A percentile compares a stretch with the other conserved stretches of the same genome.
Conservation (phyloP, 2,113 vertebrate genomes). For the Rhombomys opimus region DNA sequence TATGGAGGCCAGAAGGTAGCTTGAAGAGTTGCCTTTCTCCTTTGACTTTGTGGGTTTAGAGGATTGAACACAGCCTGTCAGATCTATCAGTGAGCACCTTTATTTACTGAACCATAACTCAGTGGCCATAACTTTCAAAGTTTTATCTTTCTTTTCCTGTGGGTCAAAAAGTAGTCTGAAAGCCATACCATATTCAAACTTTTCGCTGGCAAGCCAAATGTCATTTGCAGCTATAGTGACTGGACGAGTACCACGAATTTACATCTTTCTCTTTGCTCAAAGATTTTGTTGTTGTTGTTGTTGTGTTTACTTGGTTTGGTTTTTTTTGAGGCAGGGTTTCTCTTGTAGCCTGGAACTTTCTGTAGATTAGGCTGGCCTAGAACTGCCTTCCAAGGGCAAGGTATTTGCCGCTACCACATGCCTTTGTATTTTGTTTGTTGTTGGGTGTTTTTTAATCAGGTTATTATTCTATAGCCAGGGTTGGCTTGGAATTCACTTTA, state of each 20-base stretch:
- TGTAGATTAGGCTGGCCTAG: background rate
- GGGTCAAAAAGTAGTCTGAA: background rate
- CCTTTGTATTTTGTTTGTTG: background rate
- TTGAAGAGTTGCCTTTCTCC: background rate
- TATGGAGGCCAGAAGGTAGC: background rate
- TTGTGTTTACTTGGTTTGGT: background rate
- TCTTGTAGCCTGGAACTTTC: background rate
- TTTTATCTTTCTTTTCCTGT: background rate
- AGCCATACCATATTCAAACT: background rate
- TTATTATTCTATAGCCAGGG: background rate
- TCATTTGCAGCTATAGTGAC: background rate
- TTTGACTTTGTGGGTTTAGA: background rate
- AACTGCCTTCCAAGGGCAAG: background rate
- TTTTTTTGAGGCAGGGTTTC: background rate
- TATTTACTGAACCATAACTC: background rate
- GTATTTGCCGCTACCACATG: background rate
- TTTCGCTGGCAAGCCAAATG: background rate
- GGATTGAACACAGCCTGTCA: background rate
- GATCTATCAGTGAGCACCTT: background rate
- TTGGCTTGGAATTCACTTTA: background rate
- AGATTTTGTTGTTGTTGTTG: background rate
- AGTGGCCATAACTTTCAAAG: background rate
- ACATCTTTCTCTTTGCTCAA: background rate
- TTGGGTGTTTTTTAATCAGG: background rate
- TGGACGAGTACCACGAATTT: background rate